phyloP scores from a whole-genome alignment of 2,888 invertebrate genomes.

The Scaptomyza caliginosa region DNA sequence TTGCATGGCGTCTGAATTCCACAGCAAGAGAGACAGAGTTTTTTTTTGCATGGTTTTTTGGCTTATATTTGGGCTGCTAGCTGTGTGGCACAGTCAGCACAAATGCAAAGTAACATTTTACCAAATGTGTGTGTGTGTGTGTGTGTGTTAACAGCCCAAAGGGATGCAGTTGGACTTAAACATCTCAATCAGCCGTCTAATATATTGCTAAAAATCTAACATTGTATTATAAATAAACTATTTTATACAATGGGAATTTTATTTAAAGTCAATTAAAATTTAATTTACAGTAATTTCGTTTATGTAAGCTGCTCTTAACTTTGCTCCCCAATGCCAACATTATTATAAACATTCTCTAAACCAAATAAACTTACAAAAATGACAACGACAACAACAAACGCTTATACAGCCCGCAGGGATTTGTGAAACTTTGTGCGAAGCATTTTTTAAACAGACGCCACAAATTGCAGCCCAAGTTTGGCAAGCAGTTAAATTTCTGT shows the following conservation, averaged over 20 bases:
- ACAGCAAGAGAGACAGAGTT: neutral
- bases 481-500: conserved; percentile 55
- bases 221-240: neutral
- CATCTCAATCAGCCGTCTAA: neutral
- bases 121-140: conserved; percentile 17
- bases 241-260: neutral
- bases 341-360: conserved; percentile 48
- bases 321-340: conserved; percentile 23
- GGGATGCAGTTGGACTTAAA: conserved; percentile 31
- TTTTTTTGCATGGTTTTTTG: conserved; percentile 6
- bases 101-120: conserved; percentile 20
- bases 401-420: conserved; percentile 37
- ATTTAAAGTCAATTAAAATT: neutral
- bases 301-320: conserved; percentile 14
- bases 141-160: conserved; percentile 37
- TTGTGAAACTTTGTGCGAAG: conserved; percentile 45
- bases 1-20: conserved; percentile 9
- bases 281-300: conserved; percentile 12
- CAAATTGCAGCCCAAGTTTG: conserved; percentile 68
- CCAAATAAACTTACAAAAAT: conserved; percentile 49
- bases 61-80: conserved; percentile 32
- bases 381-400: conserved; percentile 18
- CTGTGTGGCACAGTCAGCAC: conserved; percentile 19
- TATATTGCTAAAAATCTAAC: too few relatives aligned
- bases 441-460: conserved; percentile 62